Conservation (phyloP, 2,888 invertebrate genomes). For the Griposia aprilina region DNA sequence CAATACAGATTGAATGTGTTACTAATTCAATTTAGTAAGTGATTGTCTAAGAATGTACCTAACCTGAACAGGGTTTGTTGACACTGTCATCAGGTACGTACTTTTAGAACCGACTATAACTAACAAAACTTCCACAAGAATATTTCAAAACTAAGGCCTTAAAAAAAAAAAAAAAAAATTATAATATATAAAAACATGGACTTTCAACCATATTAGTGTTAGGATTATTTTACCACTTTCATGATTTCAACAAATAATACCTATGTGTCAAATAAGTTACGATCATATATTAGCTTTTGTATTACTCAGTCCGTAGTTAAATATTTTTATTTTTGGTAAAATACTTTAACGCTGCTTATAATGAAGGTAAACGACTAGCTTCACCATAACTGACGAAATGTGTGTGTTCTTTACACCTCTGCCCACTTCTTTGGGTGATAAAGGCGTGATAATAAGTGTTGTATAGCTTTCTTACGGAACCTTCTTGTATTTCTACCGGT, state of each 20-base stretch:
- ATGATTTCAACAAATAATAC: conserved; percentile 6
- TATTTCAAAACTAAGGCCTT: neutral
- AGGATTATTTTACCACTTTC: neutral
- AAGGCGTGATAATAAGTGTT: neutral
- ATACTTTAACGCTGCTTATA: neutral
- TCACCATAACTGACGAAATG: neutral
- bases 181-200: no score
- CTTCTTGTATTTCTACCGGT: neutral
- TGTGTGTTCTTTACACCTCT: neutral
- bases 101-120: neutral
- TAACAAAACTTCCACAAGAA: no score
- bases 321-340: neutral
- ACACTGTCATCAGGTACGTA: neutral
- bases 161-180: no score
- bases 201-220: neutral
- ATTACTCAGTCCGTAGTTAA: conserved; percentile 1
- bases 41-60: neutral
- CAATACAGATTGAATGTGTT: no score
- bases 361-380: neutral
- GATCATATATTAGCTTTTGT: neutral
- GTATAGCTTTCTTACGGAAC: neutral
- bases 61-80: neutral
- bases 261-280: neutral
- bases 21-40: neutral
- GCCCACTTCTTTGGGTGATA: neutral